Conservation (phyloP, 2,113 vertebrate genomes). For the Nibea coibor region DNA sequence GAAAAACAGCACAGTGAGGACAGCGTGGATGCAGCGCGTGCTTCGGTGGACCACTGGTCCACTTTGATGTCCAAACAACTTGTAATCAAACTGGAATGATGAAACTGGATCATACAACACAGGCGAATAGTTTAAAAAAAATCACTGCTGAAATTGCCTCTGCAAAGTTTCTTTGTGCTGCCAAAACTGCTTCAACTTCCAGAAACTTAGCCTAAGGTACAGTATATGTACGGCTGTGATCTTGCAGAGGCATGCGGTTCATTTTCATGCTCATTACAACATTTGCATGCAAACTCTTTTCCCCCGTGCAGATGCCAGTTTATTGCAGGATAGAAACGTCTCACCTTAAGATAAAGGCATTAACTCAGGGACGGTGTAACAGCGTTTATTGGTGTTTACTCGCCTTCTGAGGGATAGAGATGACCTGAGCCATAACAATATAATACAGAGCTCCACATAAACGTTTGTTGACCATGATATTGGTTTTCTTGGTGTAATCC, state of each 20-base stretch:
- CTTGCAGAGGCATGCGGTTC: not conserved
- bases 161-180: not conserved
- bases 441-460: conserved; percentile 25
- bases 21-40: not conserved
- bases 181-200: not conserved
- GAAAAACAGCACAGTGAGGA: not conserved
- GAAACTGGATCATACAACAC: conserved; percentile 24
- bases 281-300: not conserved
- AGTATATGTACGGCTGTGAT: not conserved
- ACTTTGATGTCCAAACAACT: not conserved
- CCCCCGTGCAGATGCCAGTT: not conserved
- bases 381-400: conserved; percentile 23
- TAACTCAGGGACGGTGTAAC: not conserved
- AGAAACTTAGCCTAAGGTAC: not conserved
- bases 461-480: conserved; percentile 26
- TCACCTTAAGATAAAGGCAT: conserved; percentile 4
- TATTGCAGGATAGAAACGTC: not conserved
- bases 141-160: conserved; percentile 16
- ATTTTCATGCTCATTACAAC: conserved; percentile 1
- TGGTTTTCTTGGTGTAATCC: conserved; percentile 24
- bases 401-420: conserved; percentile 12
- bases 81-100: conserved; percentile 48
- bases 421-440: conserved; percentile 19
- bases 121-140: not conserved
- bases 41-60: not conserved